phyloP scores from a whole-genome alignment of 2,113 vertebrate genomes.

The Etia nguti region DNA sequence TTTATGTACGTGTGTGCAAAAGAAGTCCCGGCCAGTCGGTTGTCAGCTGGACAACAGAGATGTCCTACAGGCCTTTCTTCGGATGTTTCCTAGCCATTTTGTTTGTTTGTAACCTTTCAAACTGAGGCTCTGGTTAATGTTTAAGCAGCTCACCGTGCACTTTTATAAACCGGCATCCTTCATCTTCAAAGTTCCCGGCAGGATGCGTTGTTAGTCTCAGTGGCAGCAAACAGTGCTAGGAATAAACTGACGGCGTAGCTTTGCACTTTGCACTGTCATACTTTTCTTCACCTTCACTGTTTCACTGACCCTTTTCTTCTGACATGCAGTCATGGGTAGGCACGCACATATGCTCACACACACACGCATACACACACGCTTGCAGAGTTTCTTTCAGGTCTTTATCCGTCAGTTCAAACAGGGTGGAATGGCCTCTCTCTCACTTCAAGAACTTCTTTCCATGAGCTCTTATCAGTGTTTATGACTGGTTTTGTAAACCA shows the following conservation, averaged over 20 bases:
- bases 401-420: constrained; percentile 23
- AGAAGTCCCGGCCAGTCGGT: neutral
- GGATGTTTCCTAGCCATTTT: neutral
- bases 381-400: neutral
- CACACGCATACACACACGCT: neutral
- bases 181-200: constrained; percentile 77
- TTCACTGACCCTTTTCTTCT: neutral
- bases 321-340: neutral
- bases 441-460: constrained; percentile 3
- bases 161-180: constrained; percentile 77
- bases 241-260: constrained; percentile 53
- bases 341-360: rapidly evolving
- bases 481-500: constrained; percentile 62
- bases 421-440: constrained; percentile 17
- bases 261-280: constrained; percentile 56
- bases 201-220: neutral
- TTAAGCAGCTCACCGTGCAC: constrained; percentile 69
- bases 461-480: constrained; percentile 64
- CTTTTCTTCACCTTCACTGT: neutral
- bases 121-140: constrained; percentile 78
- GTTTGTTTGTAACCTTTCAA: neutral
- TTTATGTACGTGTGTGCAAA: neutral
- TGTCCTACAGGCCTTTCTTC: neutral
- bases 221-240: constrained; percentile 64
- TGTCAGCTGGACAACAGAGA: neutral